Evolutionary conservation across 2,113 vertebrate species (phyloP), one percentile per base, ranked within the genome.

Genomic region (Hippoglossus stenolepis): DNA sequence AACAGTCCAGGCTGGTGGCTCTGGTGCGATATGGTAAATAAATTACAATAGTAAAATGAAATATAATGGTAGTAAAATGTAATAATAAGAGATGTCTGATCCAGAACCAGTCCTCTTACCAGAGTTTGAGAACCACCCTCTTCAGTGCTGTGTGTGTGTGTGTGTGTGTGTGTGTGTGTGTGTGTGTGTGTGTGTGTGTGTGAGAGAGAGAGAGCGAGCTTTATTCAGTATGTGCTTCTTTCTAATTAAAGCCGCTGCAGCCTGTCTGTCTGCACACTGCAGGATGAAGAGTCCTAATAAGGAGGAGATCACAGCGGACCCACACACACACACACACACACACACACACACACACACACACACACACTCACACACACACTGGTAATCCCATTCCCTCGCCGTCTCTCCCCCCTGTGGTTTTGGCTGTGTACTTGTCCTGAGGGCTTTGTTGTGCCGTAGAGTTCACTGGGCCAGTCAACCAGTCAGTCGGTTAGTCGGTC

Each of bases 261-360:
- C 59, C 23, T 15, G 45, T 49, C 45, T 47, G 45, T 47, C 76
- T 79, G 71, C 38, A 38, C 23, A 2, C 63, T 82, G 70, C 75
- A 80, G 62, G 69, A 82, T 74, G 38, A 84, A n/a, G 77, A 81
- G 38, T 79, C 89, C 85, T 84, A 85, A 90, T 87, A 90, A 89
- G 89, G 85, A 83, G 65, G 71, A 73, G 84, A 85, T 74, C 66
- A 38, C 63, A 35, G 77, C 58, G 57, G 57, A 82, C 62, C 72
- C 61, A 67, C 68, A 62, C 70, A 67, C 70, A 71, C 38, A 73
- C 5, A 28, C 28, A 28, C 28, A 67, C 68, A 62, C 10, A 28
- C 62, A 75, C 67, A 67, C 68, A 61, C 70, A 67, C 70, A 71
- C 38, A 73, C 31, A 31, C 31, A 31, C 31, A 38, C 62, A 75